phyloP scores from a whole-genome alignment of 2,113 vertebrate genomes.

The Hypocryptadius cinnamomeus region DNA sequence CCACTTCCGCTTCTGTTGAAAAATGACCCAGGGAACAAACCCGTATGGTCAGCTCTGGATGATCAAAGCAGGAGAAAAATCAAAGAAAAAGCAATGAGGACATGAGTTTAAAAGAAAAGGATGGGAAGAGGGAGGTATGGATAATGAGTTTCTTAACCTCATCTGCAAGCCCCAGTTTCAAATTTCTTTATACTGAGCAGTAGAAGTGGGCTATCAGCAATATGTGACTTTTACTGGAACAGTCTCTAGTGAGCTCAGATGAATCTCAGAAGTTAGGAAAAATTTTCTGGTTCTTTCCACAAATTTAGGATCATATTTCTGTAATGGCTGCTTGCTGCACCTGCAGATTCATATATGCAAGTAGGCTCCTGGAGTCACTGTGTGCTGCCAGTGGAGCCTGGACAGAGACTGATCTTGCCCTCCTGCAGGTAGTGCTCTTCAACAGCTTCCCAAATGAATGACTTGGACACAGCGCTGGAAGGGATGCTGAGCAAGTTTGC shows the following conservation, averaged over 20 bases:
- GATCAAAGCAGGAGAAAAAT: slow-evolving; percentile 13
- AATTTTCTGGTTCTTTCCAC: background rate
- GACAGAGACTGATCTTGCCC: background rate
- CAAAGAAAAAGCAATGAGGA: background rate
- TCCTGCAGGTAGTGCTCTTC: background rate
- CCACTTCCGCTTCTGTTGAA: background rate
- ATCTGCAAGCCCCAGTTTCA: background rate
- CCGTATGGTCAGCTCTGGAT: background rate
- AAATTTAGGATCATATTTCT: background rate
- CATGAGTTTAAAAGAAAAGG: background rate
- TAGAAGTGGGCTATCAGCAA: background rate
- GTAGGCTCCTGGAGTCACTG: background rate
- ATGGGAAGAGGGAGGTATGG: background rate
- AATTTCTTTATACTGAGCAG: background rate
- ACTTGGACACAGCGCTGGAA: background rate
- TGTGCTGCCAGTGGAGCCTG: background rate
- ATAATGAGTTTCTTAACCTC: background rate
- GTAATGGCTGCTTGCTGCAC: background rate
- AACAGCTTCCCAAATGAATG: background rate
- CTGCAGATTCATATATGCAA: background rate
- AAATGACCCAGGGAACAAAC: background rate
- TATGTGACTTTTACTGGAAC: background rate
- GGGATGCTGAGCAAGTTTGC: background rate
- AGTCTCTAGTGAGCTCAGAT: background rate
- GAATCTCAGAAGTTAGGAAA: background rate